Base-by-base conservation (phyloP, 2,797 vertebrate species). In the Staurois parvus region DNA sequence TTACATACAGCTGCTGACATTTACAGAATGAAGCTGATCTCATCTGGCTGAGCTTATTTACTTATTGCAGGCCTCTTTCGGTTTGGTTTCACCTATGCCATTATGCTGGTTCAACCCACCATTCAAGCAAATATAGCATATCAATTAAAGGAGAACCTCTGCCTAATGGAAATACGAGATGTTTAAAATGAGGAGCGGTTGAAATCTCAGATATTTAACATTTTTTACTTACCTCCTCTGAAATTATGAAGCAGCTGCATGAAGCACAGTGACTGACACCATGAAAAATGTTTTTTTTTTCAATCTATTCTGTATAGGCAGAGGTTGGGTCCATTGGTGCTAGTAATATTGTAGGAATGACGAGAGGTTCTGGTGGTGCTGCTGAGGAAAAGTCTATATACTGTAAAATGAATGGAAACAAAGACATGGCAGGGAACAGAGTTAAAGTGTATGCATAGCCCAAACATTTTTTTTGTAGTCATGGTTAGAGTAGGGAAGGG, bases 1-100 rank as follows among this genome's bases (percentile, higher is more conserved):
- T 81, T 81, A 72, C 79, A 81, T 81, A 72, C 79, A 81, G 79
- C 79, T 81, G 79, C 68, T 70, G 48, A 81, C 48, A 62, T 81
- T 37, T 59, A 59, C 48, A 81, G 29, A 72, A n/a, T 4, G 67
- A 79, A 68, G 67, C 45, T 40, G 24, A 45, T 59, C 30, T 81
- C 68, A 40, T 70, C n/a, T 59, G 45, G 30, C n/a, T 81, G 32
- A 72, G 78, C 45, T 28, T 81, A 72, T 72, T 66, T 66, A 26
- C 64, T 66, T 66, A 66, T 45, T 40, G n/a, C 40, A 37, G 24
- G 37, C 13, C 37, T 73, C 12, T 72, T 28, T 17, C 26, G 9
- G n/a, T 48, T 26, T 73, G 13, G 24, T 26, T 28, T 66, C 64
- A 66, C 64, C 64, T 66, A 29, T 66, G 26, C n/a, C 64, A 66